phyloP scores from a whole-genome alignment of 2,113 vertebrate species.

The Scytalopus superciliaris region DNA sequence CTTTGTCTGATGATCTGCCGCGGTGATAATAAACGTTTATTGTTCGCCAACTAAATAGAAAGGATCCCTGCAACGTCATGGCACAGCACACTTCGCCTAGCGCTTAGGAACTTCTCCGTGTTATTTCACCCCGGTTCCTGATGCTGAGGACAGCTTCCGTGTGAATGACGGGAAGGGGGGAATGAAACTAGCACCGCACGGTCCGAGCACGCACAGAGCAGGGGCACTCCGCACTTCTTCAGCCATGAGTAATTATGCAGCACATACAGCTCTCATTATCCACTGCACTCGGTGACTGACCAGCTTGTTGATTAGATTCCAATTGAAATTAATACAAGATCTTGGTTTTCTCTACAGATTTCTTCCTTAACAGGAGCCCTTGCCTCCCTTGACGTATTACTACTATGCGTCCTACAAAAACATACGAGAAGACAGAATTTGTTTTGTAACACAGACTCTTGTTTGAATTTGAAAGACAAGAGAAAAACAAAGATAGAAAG shows the following conservation, averaged over 20 bases:
- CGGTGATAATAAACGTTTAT: conserved; percentile 72
- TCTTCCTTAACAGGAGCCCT: conserved; percentile 17
- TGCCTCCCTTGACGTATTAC: conserved; percentile 1
- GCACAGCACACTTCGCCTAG: conserved; percentile 48
- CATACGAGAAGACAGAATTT: conserved; percentile 1
- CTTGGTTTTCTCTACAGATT: conserved; percentile 8
- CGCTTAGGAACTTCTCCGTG: conserved; percentile 71
- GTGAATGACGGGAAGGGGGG: conserved; percentile 30
- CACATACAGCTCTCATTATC: conserved; percentile 51
- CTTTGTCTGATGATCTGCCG: conserved; percentile 78
- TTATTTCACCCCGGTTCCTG: conserved; percentile 43
- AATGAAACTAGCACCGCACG: conserved; percentile 32
- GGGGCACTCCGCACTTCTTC: conserved; percentile 65
- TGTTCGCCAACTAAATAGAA: conserved; percentile 69
- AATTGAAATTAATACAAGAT: conserved; percentile 15
- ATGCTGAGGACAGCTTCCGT: conserved; percentile 45
- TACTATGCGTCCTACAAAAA: conserved; percentile 2
- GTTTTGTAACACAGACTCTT: neutral
- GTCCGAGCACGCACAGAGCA: conserved; percentile 56
- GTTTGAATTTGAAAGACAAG: conserved; percentile 10
- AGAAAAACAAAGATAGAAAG: neutral
- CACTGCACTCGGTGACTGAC: conserved; percentile 55
- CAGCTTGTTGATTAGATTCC: conserved; percentile 60
- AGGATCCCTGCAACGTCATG: conserved; percentile 70
- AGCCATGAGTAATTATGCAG: conserved; percentile 68